Evolutionary conservation across 2,888 invertebrate species (phyloP), one percentile per base, ranked within the genome.

Genomic region (Calliopum simillimum): DNA sequence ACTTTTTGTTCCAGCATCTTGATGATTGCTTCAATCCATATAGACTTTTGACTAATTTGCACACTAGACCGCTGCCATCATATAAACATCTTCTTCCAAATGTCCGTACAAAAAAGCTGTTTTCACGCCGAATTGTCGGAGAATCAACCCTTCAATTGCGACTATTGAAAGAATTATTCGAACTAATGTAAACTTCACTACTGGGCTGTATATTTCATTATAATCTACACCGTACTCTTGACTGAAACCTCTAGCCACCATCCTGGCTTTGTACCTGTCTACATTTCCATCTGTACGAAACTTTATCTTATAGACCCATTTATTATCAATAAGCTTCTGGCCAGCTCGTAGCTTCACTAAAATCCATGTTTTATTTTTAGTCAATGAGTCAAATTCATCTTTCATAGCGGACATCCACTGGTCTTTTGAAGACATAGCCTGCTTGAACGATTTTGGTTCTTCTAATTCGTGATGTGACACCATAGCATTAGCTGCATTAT

Each of bases 301-400:
- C 21, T 61, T 75, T 70, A 44, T 70, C 62, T 77, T 78, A 56
- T 74, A 79, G 3, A 79, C 76, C 78, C 80, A 81, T 56, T 76
- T 78, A 16, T 72, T 79, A 33, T 71, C 72, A 44, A 79, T 75
- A 25, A 71, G 59, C 55, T 77, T 77, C 16, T 68, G 64, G 19
- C 68, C 72, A 2, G 47, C 43, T 11, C 75, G 77, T 51, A 74
- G 25, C 3, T 73, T n/a, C n/a, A n/a, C n/a, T n/a, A n/a, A n/a
- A n/a, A n/a, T n/a, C n/a, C n/a, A n/a, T n/a, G n/a, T n/a, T n/a
- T n/a, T n/a, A n/a, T n/a, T n/a, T n/a, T n/a, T n/a, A n/a, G n/a
- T n/a, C n/a, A n/a, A n/a, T n/a, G n/a, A n/a, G n/a, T n/a, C n/a
- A n/a, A n/a, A n/a, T n/a, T n/a, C n/a, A n/a, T n/a, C n/a, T n/a